Evolutionary conservation across 2,113 vertebrate species (phyloP).

Genomic region (Nothoprocta perdicaria): DNA sequence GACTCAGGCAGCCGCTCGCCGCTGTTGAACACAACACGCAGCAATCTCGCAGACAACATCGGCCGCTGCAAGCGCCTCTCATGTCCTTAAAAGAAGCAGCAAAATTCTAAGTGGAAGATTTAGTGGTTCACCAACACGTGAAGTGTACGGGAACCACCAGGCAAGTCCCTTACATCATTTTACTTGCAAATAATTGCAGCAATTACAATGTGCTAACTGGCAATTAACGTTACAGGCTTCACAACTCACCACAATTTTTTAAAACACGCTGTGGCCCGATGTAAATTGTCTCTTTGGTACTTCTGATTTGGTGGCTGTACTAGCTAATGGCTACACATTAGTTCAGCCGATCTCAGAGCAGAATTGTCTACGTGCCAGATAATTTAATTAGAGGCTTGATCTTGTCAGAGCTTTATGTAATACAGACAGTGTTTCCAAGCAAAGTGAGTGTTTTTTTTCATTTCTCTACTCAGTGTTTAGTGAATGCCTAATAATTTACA

Average conservation of each 20-base stretch:
- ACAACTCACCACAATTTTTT: conserved; percentile 68
- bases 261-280: conserved; percentile 54
- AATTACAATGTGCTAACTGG: conserved; percentile 71
- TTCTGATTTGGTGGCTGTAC: conserved; percentile 52
- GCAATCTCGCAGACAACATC: conserved; percentile 45
- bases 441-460: conserved; percentile 13
- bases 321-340: conserved; percentile 62
- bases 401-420: conserved; percentile 60
- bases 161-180: conserved; percentile 64
- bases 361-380: conserved; percentile 67
- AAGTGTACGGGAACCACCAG: conserved; percentile 52
- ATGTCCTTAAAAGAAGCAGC: neutral
- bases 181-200: conserved; percentile 73
- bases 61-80: conserved; percentile 41
- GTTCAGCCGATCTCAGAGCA: conserved; percentile 51
- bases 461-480: conserved; percentile 32
- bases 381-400: conserved; percentile 72
- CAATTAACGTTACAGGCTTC: conserved; percentile 71
- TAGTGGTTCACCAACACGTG: conserved; percentile 37
- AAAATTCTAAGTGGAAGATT: conserved; percentile 39
- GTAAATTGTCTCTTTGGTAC: conserved; percentile 67
- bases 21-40: neutral
- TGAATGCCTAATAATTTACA: conserved; percentile 19
- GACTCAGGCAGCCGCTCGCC: neutral
- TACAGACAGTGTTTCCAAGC: conserved; percentile 28